Percentiles rank a stretch among this genome's conserved stretches.
Conservation (phyloP, 1,140 invertebrate genomes). For the Scaptodrosophila lebanonensis region DNA sequence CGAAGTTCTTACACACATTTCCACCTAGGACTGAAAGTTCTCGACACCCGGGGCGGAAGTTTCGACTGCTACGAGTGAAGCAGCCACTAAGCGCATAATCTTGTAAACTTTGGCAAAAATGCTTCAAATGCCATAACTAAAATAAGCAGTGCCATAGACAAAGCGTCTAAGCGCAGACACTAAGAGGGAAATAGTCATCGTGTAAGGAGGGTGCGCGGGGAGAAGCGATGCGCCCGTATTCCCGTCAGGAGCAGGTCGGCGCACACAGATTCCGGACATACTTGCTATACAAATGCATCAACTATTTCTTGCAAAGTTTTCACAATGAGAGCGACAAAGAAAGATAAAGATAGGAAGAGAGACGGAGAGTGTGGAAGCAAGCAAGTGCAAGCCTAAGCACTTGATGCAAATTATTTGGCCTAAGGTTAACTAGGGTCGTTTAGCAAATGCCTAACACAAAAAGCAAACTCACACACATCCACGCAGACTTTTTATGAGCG, state of each 20-base stretch:
- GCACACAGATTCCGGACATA: constrained; percentile 47
- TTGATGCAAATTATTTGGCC: constrained; percentile 75
- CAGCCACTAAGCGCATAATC: constrained; percentile 70
- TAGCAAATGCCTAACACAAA: constrained; percentile 68
- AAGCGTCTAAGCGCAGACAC: constrained; percentile 12
- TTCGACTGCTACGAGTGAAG: constrained; percentile 15
- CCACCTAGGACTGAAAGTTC: constrained; percentile 55
- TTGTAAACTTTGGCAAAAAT: constrained; percentile 72
- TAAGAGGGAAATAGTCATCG: not conserved
- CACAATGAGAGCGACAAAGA: constrained; percentile 11
- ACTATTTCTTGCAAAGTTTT: constrained; percentile 31
- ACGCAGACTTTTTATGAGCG: constrained; percentile 58
- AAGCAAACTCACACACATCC: constrained; percentile 21
- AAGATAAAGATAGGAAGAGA: not conserved
- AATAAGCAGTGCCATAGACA: constrained; percentile 57
- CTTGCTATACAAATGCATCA: too few relatives aligned
- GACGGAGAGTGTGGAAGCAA: not conserved
- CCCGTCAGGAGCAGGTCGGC: constrained; percentile 38
- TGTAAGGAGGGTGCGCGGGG: not conserved
- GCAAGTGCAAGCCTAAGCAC: constrained; percentile 53
- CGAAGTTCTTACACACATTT: constrained; percentile 24
- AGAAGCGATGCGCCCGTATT: constrained; percentile 22
- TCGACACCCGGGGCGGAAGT: constrained; percentile 40
- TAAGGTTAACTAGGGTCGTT: constrained; percentile 73
- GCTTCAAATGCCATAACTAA: constrained; percentile 69